Base-by-base conservation (phyloP, 2,888 invertebrate species). In the Tiphia femorata region DNA sequence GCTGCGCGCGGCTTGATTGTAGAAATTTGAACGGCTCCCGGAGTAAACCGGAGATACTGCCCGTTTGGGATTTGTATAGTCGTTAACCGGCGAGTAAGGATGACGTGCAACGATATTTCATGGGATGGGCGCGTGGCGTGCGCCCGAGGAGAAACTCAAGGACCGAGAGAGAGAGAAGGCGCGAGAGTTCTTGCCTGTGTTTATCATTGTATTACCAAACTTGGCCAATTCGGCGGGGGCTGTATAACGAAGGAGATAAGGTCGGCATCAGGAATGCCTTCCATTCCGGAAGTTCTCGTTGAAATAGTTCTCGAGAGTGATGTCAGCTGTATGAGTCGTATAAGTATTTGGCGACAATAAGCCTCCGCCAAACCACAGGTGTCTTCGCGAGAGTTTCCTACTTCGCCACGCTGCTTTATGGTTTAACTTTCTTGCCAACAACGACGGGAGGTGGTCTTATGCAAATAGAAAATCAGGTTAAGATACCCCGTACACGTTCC, bases 161-260 rank as follows among this genome's bases (percentile, higher is more conserved):
- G 25, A 25, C 8, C 12, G 12, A 37, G 12, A 37, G 37, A 37
- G 12, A 37, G 3, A n/a, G n/a, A n/a, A 53, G 30, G 29, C 58
- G 38, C 46, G 14, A n/a, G 25, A 49, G 46, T 29, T 29, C 48
- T 37, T 44, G 55, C 43, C 46, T 49, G 52, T 59, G 64, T 56
- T 56, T 59, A 60, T 64, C 56, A 60, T 64, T 52, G 49, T 64
- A 64, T 64, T 64, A 64, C 56, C 59, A 51, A 64, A 64, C 64
- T 64, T 64, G 50, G 56, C 55, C 64, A 64, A 64, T 58, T 63
- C 48, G 40, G 30, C 41, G 27, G 42, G 30, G 47, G 12, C 48
- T 40, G 20, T 40, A 41, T 21, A 52, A 30, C 33, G 27, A 41
- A 27, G 19, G 49, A 53, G 55, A 53, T 53, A 62, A 56, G 52